Base-by-base conservation (phyloP, 2,797 vertebrate genomes). In the Enteromius unitaeniatus region DNA sequence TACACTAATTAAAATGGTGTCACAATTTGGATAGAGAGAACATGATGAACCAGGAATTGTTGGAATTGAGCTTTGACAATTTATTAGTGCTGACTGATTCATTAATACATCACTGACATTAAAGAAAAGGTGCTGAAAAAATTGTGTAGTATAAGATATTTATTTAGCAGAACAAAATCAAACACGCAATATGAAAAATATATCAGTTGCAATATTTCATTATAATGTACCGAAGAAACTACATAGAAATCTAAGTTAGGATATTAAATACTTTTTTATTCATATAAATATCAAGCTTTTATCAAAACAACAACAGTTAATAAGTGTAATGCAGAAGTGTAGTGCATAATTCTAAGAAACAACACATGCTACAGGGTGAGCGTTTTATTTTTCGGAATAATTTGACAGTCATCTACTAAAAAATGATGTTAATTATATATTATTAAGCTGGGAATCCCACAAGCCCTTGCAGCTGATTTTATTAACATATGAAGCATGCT, bases 221-320 rank as follows among this genome's bases (percentile, higher is more conserved):
- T 10, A 7, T 13, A 42, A 60, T 47, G 19, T 60, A 70, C 11
- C 4, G 58, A 53, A 51, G 64, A 40, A 69, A 42, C 73, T 58
- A 70, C 13, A 55, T 6, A 21, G 3, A 42, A 42, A 70, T 69
- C 51, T 6, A 8, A 26, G 65, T 53, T 40, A n/a, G 68, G 47
- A 37, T 53, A 53, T 79, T 40, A 68, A 26, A 79, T 34, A 68
- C 17, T 65, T 34, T 45, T 21, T 55, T 9, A 40, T 55, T 55
- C 11, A 11, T 23, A 37, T 37, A 78, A 47, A 64, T 78, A 13
- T 8, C 3, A 19, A 51, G 15, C 1, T 40, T 58, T 74, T 53
- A 28, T 10, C 19, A 75, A 75, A 69, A 69, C 5, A 19, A 55
- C n/a, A 80, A 10, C 67, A 55, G 78, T 79, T 40, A 42, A 64